Evolutionary conservation across 1,140 invertebrate genomes (phyloP), one percentile per base, ranked within the genome.

Genomic region (Rhagoletis zephyria): DNA sequence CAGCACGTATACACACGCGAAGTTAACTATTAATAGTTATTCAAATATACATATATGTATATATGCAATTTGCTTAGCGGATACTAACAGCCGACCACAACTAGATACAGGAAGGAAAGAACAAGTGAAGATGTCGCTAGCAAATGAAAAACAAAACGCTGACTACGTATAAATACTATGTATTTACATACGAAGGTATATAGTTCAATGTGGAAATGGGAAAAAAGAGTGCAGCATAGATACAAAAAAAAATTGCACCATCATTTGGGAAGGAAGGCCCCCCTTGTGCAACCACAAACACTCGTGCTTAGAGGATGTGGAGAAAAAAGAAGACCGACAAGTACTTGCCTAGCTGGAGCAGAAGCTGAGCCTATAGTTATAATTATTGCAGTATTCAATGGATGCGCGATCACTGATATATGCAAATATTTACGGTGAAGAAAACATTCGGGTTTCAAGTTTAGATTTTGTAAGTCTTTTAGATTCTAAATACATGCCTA

Each of bases 71-170:
- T 16, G n/a, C 42, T 81, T 30, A 30, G 10, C 74, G 74, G 48
- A 81, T 81, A 56, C 48, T 51, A 81, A 81, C 56, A 51, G 56
- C 51, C 45, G 30, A 81, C 16, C 74, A 81, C 74, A 51, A 56
- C 74, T 81, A 56, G 48, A 81, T 16, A 51, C 74, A 56, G 74
- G 74, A 51, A 81, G 74, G 74, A 81, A 81, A 81, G 74, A 81
- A 81, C 48, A 81, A 56, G 74, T 81, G 48, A 81, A 81, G 74
- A 81, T 42, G 74, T 56, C 74, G 19, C 74, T 30, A 16, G 40
- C 48, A 51, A 56, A 81, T n/a, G 45, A 81, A 42, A 45, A n/a
- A 81, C 48, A 19, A 56, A 81, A 81, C 16, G 48, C 16, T 6
- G 56, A 81, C 6, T 6, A 14, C 19, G 48, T 42, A 16, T 48